A percentile compares a stretch with the other conserved stretches of the same genome.
These are phyloP conservation scores for Lates japonicus DNA, from an alignment of 2,797 vertebrate species.

Conservation along the genomic window DNA sequence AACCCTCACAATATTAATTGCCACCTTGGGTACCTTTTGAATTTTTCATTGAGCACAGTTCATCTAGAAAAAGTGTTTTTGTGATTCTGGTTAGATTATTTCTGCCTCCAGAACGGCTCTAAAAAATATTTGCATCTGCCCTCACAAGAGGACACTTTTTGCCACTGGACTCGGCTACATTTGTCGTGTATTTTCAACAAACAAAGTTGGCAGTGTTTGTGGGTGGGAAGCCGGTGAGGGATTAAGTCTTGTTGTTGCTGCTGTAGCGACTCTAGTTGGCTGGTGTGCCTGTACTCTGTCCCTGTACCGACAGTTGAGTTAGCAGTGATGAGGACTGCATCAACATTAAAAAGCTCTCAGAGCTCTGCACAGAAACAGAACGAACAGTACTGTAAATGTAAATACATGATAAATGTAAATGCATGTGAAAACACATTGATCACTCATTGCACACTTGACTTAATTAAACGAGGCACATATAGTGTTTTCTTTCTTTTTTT, in stretches of 20 bases:
- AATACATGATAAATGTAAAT: conserved; percentile 35
- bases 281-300: too few relatives aligned
- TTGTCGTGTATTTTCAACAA: too few relatives aligned
- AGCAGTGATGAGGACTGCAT: not conserved
- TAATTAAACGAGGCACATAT: conserved; percentile 60
- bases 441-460: conserved; percentile 26
- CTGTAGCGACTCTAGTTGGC: too few relatives aligned
- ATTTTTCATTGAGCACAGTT: not conserved
- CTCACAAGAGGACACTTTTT: not conserved
- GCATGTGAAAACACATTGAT: conserved; percentile 31
- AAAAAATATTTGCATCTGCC: not conserved
- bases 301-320: too few relatives aligned
- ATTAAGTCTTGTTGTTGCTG: not conserved
- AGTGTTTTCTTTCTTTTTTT: conserved; percentile 49
- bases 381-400: not conserved
- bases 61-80: not conserved
- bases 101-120: conserved; percentile 8
- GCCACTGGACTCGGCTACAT: too few relatives aligned
- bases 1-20: not conserved
- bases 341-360: too few relatives aligned
- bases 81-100: conserved; percentile 6
- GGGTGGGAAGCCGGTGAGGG: not conserved
- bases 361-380: not conserved
- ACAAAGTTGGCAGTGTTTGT: too few relatives aligned
- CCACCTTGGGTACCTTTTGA: not conserved